A percentile compares a stretch with the other conserved stretches of the same genome.
Evolutionary conservation across 2,797 vertebrate genomes (phyloP).

Genomic region (Melanotaenia trifasciata): DNA sequence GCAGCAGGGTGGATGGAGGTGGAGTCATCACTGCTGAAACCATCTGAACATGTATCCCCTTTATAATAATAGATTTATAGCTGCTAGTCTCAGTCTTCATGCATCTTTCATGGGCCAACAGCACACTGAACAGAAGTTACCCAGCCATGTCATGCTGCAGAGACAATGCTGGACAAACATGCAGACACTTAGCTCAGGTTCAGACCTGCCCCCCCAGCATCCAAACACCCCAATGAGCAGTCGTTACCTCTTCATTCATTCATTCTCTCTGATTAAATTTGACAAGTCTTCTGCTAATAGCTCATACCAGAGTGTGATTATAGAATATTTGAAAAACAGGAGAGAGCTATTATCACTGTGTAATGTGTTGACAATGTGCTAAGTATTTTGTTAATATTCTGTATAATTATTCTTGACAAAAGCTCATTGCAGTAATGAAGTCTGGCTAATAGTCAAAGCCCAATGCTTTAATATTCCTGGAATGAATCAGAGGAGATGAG

Average conservation of each 20-base stretch:
- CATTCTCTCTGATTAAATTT: constrained; percentile 51
- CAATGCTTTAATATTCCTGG: constrained; percentile 34
- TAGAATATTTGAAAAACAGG: constrained; percentile 53
- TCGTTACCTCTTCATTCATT: constrained; percentile 38
- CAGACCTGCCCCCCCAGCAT: constrained; percentile 24
- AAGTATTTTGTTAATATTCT: constrained; percentile 59
- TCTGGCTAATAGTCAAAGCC: constrained; percentile 62
- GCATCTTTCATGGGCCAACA: constrained; percentile 54
- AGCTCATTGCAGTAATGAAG: constrained; percentile 58
- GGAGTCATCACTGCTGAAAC: constrained; percentile 12
- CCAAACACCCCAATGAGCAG: constrained; percentile 13
- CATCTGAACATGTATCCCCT: constrained; percentile 37
- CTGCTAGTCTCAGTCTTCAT: constrained; percentile 32
- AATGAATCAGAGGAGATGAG: constrained; percentile 49
- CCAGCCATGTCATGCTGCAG: constrained; percentile 35
- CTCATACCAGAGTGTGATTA: constrained; percentile 42
- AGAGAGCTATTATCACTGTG: constrained; percentile 51
- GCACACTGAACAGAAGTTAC: constrained; percentile 45
- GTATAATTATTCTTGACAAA: constrained; percentile 69
- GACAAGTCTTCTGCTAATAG: constrained; percentile 39
- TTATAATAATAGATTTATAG: constrained; percentile 61
- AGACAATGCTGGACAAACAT: constrained; percentile 30
- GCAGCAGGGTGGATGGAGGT: constrained; percentile 5
- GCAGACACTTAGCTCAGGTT: constrained; percentile 32
- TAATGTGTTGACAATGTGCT: constrained; percentile 38